Conservation (phyloP, 2,888 invertebrate genomes). For the Mactromeris polynyma region DNA sequence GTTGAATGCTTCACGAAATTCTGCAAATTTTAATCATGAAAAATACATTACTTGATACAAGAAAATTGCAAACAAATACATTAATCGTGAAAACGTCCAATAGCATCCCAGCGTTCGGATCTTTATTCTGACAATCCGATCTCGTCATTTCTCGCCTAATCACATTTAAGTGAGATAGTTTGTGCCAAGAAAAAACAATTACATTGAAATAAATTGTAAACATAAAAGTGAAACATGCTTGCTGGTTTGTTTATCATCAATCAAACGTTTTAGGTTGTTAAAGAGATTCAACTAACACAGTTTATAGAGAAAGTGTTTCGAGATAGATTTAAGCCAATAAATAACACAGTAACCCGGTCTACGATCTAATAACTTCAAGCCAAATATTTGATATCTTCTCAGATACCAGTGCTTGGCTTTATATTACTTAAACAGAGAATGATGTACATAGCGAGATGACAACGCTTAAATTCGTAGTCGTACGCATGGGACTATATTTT, state of each 20-base stretch:
- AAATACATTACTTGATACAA: too few species aligned
- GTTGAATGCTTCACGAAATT: constrained; percentile 71
- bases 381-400: background rate
- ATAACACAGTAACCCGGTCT: too few species aligned
- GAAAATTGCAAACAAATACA: too few species aligned
- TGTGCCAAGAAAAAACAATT: background rate
- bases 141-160: background rate
- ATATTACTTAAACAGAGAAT: too few species aligned
- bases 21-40: constrained; percentile 50
- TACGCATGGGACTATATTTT: too few species aligned
- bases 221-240: background rate
- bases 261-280: background rate
- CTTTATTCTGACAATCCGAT: background rate
- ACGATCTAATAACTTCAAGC: background rate
- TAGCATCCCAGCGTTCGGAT: too few species aligned
- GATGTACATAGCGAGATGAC: too few species aligned
- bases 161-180: background rate
- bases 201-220: background rate
- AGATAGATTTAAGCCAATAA: too few species aligned
- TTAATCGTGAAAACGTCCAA: too few species aligned
- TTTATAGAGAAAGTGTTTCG: background rate
- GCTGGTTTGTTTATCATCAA: background rate
- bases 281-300: background rate
- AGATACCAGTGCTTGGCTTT: too few species aligned
- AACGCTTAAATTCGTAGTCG: too few species aligned